These are phyloP conservation scores for Alosa alosa DNA, from an alignment of 2,113 vertebrate species.

Conservation along the genomic window DNA sequence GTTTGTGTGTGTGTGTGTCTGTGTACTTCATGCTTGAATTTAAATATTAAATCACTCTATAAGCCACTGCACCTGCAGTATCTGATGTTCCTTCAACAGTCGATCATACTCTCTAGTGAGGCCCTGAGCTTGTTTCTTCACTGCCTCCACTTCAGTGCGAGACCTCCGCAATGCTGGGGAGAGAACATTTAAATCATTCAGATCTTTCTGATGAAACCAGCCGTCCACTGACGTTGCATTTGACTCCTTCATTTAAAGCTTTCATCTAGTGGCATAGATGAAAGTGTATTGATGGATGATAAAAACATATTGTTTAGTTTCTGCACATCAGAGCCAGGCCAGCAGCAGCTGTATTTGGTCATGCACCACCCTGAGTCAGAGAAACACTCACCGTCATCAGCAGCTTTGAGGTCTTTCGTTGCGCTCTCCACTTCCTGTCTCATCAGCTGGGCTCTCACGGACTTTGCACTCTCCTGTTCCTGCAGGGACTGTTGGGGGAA, in stretches of 20 bases:
- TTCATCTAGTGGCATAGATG: too few species aligned
- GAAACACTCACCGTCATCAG: constrained; percentile 42
- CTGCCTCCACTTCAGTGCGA: constrained; percentile 70
- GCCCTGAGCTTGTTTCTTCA: constrained; percentile 80
- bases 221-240: not conserved
- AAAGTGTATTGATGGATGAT: too few species aligned
- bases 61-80: constrained; percentile 75
- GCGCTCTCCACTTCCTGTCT: not conserved
- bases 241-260: not conserved
- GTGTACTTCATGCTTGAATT: not conserved
- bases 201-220: not conserved
- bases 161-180: constrained; percentile 79
- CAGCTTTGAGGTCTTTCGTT: constrained; percentile 60
- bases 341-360: not conserved
- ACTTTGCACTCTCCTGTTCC: not conserved
- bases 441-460: not conserved
- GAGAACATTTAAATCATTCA: constrained; percentile 40
- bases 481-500: not conserved
- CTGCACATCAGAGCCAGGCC: not conserved
- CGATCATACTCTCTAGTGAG: constrained; percentile 84
- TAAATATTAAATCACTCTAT: not conserved
- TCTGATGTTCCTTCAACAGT: constrained; percentile 78
- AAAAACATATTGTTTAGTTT: too few species aligned
- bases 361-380: not conserved
- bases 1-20: not conserved